phyloP scores from a whole-genome alignment of 2,888 invertebrate species.

The Pristionchus mayeri region DNA sequence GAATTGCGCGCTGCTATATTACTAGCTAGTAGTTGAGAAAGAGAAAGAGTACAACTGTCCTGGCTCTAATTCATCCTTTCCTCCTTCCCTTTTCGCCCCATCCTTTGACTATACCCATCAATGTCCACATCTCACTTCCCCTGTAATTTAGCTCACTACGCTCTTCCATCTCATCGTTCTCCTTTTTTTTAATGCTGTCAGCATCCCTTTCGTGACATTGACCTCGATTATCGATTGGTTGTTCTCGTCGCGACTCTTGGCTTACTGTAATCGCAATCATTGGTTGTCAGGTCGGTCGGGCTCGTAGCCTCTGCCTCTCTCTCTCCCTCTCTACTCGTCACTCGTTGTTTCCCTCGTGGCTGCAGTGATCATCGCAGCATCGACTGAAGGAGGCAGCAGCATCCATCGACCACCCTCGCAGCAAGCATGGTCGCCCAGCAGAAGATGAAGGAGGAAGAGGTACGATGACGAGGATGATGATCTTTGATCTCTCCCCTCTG shows the following conservation, averaged over 20 bases:
- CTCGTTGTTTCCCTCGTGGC: not conserved
- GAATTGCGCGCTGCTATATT: constrained; percentile 16
- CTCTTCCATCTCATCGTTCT: constrained; percentile 3
- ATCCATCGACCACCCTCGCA: not conserved
- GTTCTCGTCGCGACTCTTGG: not conserved
- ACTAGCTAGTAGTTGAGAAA: not conserved
- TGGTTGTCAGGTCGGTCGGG: not conserved
- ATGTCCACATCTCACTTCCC: not conserved
- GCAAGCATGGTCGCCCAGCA: constrained; percentile 64
- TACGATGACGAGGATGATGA: not conserved
- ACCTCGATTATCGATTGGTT: constrained; percentile 4
- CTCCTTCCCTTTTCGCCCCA: constrained; percentile 4
- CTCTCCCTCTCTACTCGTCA: not conserved
- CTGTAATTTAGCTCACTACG: not conserved
- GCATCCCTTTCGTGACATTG: not conserved
- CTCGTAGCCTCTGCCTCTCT: not conserved
- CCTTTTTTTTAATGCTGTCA: constrained; percentile 17
- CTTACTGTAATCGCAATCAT: not conserved
- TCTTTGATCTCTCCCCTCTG: constrained; percentile 18
- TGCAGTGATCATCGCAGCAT: not conserved
- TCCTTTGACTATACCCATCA: not conserved
- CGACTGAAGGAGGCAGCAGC: not conserved
- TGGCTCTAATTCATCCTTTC: not conserved
- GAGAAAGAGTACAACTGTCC: not conserved
- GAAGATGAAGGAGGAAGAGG: constrained; percentile 62